Percentiles rank a stretch among this genome's conserved stretches.
Conservation (phyloP, 2,888 invertebrate genomes). For the Cryptus armator region DNA sequence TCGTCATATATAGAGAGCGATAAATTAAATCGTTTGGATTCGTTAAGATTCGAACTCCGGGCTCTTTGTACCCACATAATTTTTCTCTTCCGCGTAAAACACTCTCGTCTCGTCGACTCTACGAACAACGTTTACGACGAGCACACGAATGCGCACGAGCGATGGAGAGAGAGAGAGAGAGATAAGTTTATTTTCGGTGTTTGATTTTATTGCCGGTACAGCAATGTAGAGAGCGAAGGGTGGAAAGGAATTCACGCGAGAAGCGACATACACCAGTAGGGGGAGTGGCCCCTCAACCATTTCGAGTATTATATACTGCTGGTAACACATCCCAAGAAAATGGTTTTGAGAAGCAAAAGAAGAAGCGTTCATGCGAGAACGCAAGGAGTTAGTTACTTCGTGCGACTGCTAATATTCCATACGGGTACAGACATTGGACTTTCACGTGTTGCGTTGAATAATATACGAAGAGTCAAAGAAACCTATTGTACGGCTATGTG, state of each 20-base stretch:
- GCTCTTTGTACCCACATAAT: background rate
- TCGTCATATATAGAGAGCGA: background rate
- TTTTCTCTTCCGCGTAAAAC: constrained; percentile 11
- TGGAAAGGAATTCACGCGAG: background rate
- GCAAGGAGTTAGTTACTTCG: constrained; percentile 3
- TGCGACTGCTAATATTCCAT: constrained; percentile 33
- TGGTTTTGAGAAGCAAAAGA: background rate
- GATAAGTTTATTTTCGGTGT: background rate
- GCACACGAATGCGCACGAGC: background rate
- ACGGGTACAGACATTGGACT: constrained; percentile 41
- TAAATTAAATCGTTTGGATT: background rate
- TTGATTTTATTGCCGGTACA: constrained; percentile 5
- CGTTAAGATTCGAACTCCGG: background rate
- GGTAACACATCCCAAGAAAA: background rate
- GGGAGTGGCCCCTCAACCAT: background rate
- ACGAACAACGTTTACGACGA: background rate
- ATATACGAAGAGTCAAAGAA: constrained; percentile 55
- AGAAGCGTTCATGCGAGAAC: constrained; percentile 13
- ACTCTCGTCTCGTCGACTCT: too few relatives aligned
- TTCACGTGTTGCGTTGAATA: constrained; percentile 34
- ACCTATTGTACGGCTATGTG: constrained; percentile 44
- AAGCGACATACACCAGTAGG: background rate
- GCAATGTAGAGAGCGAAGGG: background rate
- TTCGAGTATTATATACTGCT: too few relatives aligned
- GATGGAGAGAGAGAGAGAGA: too few relatives aligned